These are phyloP conservation scores for Trachythela sp. DNA, from an alignment of 64 coral and sea anemone species.

Conservation along the genomic window DNA sequence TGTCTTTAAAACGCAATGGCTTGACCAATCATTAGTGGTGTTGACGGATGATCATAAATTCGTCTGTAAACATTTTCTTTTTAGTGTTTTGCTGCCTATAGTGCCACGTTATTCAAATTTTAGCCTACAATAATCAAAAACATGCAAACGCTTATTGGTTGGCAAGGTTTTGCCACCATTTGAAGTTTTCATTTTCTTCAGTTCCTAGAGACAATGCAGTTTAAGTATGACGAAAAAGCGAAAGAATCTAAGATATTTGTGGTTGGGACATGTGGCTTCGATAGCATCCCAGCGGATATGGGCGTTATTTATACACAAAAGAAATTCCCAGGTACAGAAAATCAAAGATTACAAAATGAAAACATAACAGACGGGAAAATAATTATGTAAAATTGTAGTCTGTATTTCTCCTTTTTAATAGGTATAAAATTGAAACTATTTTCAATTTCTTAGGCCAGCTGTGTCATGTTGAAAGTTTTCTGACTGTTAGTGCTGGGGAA, in stretches of 20 bases:
- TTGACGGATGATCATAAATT: no score
- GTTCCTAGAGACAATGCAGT: constrained; percentile 89
- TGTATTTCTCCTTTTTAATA: no score
- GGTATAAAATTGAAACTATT: no score
- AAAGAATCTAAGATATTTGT: constrained; percentile 46
- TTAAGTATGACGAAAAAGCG: constrained; percentile 76
- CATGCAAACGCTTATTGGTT: no score
- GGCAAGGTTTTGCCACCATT: background rate
- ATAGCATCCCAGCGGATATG: constrained; percentile 96
- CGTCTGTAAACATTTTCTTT: no score
- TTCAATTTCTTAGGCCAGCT: constrained; percentile 68
- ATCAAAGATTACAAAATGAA: background rate
- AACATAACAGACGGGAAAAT: no score
- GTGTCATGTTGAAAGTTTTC: constrained; percentile 85
- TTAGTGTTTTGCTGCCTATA: no score
- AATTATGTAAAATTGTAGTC: no score
- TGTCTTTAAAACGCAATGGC: no score
- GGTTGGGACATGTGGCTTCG: constrained; percentile 92
- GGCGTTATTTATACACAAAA: constrained; percentile 68
- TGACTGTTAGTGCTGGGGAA: constrained; percentile 62
- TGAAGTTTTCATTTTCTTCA: background rate
- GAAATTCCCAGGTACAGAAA: constrained; percentile 70
- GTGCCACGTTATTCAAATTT: no score
- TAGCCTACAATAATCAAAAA: no score
- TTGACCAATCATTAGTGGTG: no score